Percentiles rank a stretch among this genome's conserved stretches.
phyloP scores from a whole-genome alignment of 2,113 vertebrate species.

The Dunckerocampus dactyliophorus region DNA sequence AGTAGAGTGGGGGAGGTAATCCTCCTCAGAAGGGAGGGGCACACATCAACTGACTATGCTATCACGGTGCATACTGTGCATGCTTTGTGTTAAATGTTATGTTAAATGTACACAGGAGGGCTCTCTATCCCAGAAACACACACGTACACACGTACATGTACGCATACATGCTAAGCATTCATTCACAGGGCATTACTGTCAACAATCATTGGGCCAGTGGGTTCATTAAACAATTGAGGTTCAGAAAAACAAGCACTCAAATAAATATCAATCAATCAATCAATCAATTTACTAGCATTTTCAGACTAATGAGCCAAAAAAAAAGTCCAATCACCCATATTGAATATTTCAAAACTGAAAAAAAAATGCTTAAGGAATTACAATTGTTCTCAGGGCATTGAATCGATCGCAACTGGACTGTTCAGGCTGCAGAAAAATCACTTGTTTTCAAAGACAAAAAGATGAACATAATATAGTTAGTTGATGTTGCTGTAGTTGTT shows the following conservation, averaged over 20 bases:
- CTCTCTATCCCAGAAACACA: neutral
- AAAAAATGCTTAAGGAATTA: too few species aligned
- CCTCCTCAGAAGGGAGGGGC: constrained; percentile 32
- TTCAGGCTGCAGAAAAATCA: too few species aligned
- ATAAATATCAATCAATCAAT: constrained; percentile 21
- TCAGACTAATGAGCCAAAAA: neutral
- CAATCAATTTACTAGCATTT: constrained; percentile 28
- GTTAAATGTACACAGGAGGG: constrained; percentile 6
- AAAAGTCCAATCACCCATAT: neutral
- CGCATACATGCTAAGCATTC: constrained; percentile 4
- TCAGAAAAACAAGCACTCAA: constrained; percentile 29
- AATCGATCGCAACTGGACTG: too few species aligned
- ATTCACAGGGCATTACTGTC: constrained; percentile 36
- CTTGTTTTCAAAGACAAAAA: too few species aligned
- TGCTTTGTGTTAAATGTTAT: neutral
- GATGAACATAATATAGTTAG: too few species aligned
- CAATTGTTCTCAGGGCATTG: too few species aligned
- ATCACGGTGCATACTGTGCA: neutral
- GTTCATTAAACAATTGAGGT: constrained; percentile 42
- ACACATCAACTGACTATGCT: constrained; percentile 12
- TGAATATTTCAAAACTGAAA: too few species aligned
- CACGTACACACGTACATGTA: too few species aligned
- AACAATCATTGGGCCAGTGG: constrained; percentile 32
- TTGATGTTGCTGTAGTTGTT: too few species aligned
- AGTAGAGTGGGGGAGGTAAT: constrained; percentile 31